Evolutionary conservation across 2,113 vertebrate species (phyloP).

Genomic region (Coracopsis vasa): DNA sequence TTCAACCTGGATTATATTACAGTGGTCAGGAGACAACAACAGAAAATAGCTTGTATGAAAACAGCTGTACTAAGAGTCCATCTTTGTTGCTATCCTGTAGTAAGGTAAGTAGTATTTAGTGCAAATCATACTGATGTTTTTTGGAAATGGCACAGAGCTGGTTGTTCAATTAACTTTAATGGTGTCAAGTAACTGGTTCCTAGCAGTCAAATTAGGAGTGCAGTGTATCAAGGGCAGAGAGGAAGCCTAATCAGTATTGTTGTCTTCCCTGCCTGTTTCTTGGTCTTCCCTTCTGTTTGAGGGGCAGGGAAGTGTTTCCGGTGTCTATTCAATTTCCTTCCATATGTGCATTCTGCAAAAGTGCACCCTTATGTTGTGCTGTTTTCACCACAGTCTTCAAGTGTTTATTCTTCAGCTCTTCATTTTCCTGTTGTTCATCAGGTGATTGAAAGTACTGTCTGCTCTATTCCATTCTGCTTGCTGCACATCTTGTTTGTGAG

Average conservation of each 20-base stretch:
- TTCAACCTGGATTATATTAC: slow-evolving; percentile 92
- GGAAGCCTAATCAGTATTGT: background rate
- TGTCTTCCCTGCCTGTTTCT: background rate
- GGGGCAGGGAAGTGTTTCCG: background rate
- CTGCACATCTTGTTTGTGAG: background rate
- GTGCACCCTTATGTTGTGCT: background rate
- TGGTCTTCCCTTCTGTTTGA: background rate
- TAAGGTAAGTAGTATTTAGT: slow-evolving; percentile 77
- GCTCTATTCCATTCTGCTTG: background rate
- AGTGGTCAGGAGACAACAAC: slow-evolving; percentile 83
- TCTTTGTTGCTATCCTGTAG: slow-evolving; percentile 85
- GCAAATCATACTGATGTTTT: background rate
- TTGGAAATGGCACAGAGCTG: background rate
- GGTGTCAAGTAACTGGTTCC: background rate
- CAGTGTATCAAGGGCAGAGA: background rate
- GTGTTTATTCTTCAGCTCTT: background rate
- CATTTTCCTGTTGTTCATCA: background rate
- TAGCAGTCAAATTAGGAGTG: background rate
- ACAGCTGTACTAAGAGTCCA: slow-evolving; percentile 79
- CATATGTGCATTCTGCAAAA: background rate
- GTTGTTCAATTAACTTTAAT: background rate
- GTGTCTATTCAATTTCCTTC: background rate
- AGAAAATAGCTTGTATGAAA: slow-evolving; percentile 61
- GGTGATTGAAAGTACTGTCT: background rate
- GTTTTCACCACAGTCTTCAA: background rate